Conservation (phyloP, 92 coral and sea anemone species). For the Pocillopora grandis region DNA sequence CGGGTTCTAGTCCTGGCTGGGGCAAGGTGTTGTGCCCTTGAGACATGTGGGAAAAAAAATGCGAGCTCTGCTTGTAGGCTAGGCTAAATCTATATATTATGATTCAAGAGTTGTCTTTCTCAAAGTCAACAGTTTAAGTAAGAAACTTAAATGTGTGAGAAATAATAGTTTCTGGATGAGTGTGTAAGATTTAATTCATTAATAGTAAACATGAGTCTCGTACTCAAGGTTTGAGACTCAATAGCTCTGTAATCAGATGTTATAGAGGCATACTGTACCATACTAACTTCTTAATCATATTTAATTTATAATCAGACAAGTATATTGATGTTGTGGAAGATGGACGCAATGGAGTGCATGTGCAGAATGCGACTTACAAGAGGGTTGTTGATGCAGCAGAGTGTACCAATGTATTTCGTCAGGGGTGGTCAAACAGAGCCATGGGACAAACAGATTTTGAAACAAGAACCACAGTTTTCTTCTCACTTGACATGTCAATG, state of each 20-base stretch:
- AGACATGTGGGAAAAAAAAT: no score
- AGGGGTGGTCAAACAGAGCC: conserved; percentile 65
- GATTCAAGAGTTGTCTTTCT: no score
- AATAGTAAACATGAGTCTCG: no score
- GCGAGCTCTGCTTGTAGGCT: no score
- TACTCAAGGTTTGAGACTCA: not conserved
- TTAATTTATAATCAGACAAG: conserved; percentile 32
- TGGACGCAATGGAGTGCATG: conserved; percentile 49
- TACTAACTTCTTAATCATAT: not conserved
- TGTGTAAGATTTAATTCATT: no score
- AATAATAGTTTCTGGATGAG: no score
- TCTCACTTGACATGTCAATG: conserved; percentile 68
- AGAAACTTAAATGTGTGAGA: no score
- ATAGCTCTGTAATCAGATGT: no score
- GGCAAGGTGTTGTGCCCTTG: no score
- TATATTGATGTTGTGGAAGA: conserved; percentile 58
- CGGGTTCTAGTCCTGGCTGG: no score
- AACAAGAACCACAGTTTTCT: conserved; percentile 65
- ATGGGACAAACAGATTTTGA: conserved; percentile 76
- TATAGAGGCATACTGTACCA: not conserved
- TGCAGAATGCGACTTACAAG: conserved; percentile 56
- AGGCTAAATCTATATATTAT: no score
- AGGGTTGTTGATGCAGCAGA: conserved; percentile 84
- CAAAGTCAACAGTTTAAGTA: no score
- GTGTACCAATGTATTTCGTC: conserved; percentile 75